A percentile compares a stretch with the other conserved stretches of the same genome.
Conservation (phyloP, 2,888 invertebrate species). For the Metacarcinus magister region DNA sequence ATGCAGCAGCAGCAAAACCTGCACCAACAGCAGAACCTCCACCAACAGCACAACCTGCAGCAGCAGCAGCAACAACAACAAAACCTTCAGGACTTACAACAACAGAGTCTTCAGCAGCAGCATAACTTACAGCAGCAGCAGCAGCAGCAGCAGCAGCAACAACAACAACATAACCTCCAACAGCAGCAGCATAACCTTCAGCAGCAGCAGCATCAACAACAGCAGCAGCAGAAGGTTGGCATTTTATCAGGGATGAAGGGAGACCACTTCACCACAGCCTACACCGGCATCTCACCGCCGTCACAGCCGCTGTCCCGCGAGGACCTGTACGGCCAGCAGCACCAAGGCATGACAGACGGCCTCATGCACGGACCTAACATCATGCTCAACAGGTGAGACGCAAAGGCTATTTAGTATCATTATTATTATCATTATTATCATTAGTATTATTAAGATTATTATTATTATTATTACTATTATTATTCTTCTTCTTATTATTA, state of each 20-base stretch:
- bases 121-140: conserved; percentile 72
- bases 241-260: conserved; percentile 70
- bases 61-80: conserved; percentile 78
- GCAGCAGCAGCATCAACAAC: conserved; percentile 77
- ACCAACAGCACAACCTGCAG: conserved; percentile 67
- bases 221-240: conserved; percentile 76
- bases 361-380: conserved; percentile 71
- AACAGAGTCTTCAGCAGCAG: conserved; percentile 72
- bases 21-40: conserved; percentile 70
- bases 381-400: conserved; percentile 72
- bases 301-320: conserved; percentile 78
- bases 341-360: conserved; percentile 77
- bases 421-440: not conserved
- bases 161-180: not conserved
- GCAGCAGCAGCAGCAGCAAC: conserved; percentile 60
- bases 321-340: conserved; percentile 77
- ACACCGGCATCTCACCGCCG: conserved; percentile 79
- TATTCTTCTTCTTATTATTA: not conserved
- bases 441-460: not conserved
- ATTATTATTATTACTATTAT: not conserved
- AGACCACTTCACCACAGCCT: conserved; percentile 77
- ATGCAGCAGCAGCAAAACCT: conserved; percentile 69
- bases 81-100: not conserved
- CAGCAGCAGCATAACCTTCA: conserved; percentile 79
- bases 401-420: not conserved